phyloP scores from a whole-genome alignment of 1,140 invertebrate species.

The Melitaea cinxia region DNA sequence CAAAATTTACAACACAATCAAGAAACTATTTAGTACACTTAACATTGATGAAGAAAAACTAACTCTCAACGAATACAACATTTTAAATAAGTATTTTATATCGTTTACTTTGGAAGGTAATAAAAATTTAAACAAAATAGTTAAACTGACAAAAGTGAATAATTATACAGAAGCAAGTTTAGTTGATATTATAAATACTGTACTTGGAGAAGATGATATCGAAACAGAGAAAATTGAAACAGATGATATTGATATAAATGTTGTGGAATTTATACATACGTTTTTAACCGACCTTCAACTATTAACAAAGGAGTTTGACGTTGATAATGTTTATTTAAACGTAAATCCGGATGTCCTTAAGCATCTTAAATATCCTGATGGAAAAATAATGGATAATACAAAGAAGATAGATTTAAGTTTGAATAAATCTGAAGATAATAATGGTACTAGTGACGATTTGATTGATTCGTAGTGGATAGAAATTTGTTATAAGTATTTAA shows the following conservation, averaged over 20 bases:
- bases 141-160: slow-evolving; percentile 49
- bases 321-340: slow-evolving; percentile 32
- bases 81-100: slow-evolving; percentile 53
- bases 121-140: slow-evolving; percentile 47
- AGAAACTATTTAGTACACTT: slow-evolving; percentile 46
- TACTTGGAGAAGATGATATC: slow-evolving; percentile 44
- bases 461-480: not conserved
- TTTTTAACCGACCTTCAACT: slow-evolving; percentile 47
- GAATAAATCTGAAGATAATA: slow-evolving; percentile 21
- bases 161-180: slow-evolving; percentile 44
- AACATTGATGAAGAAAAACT: slow-evolving; percentile 40
- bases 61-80: slow-evolving; percentile 45
- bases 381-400: slow-evolving; percentile 9
- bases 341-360: slow-evolving; percentile 50
- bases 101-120: slow-evolving; percentile 48
- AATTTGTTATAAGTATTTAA: not conserved
- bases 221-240: slow-evolving; percentile 26
- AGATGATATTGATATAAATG: slow-evolving; percentile 27
- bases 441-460: slow-evolving; percentile 27
- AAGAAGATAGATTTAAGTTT: slow-evolving; percentile 6
- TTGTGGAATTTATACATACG: slow-evolving; percentile 41
- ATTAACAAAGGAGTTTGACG: slow-evolving; percentile 41
- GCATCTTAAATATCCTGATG: slow-evolving; percentile 27
- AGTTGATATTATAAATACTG: slow-evolving; percentile 53
- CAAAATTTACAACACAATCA: slow-evolving; percentile 40